phyloP scores from a whole-genome alignment of 2,113 vertebrate species.

The Python bivittatus region DNA sequence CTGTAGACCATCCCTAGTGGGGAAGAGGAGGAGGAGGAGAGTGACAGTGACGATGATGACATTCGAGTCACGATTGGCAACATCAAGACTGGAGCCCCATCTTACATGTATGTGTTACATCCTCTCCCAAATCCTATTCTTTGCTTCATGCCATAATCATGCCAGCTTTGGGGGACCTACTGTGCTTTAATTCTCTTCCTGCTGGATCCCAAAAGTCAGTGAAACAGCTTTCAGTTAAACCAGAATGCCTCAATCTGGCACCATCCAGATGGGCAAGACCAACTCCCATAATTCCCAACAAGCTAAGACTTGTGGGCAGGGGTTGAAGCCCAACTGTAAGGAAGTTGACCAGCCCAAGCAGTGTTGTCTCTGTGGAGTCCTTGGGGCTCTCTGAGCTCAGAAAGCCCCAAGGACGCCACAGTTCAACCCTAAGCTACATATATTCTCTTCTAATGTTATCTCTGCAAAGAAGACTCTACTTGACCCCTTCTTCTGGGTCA shows the following conservation, averaged over 20 bases:
- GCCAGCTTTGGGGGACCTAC: background rate
- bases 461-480: background rate
- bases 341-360: background rate
- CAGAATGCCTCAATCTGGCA: background rate
- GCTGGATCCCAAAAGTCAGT: background rate
- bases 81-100: slow-evolving; percentile 74
- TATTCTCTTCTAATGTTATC: too few relatives aligned
- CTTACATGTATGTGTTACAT: slow-evolving; percentile 70
- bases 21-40: slow-evolving; percentile 75
- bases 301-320: background rate
- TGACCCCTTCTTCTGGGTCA: background rate
- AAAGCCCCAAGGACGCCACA: too few relatives aligned
- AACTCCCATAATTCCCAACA: background rate
- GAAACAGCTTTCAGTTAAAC: background rate
- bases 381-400: too few relatives aligned
- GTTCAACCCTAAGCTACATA: too few relatives aligned
- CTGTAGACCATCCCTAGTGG: slow-evolving; percentile 67
- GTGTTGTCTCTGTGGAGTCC: too few relatives aligned
- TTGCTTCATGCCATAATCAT: background rate
- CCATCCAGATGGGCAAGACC: background rate
- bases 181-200: background rate
- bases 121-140: fast-evolving
- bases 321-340: background rate
- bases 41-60: slow-evolving; percentile 73
- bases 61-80: slow-evolving; percentile 80